Percentiles rank a stretch among this genome's conserved stretches.
phyloP scores from a whole-genome alignment of 2,888 invertebrate species.

The Pseudococcus viburni region DNA sequence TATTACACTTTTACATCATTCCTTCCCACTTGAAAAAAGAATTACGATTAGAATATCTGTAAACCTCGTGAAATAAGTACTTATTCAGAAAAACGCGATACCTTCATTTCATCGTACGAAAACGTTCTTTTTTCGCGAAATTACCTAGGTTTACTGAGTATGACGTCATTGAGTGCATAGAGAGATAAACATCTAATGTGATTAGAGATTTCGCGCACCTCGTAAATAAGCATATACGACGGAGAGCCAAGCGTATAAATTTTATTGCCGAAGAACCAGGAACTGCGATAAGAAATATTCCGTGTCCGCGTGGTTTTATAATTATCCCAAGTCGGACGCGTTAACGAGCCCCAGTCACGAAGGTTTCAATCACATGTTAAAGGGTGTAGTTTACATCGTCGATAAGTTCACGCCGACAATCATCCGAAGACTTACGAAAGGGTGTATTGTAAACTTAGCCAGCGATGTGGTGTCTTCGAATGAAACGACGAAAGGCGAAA shows the following conservation, averaged over 20 bases:
- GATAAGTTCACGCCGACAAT: conserved; percentile 17
- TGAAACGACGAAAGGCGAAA: background rate
- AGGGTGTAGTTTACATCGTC: conserved; percentile 28
- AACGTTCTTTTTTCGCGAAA: background rate
- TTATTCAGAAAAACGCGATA: too few relatives aligned
- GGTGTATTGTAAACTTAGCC: background rate
- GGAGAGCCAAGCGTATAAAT: background rate
- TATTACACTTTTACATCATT: background rate
- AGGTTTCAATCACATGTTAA: conserved; percentile 28
- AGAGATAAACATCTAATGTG: conserved; percentile 10
- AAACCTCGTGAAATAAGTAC: too few relatives aligned
- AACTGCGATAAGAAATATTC: conserved; percentile 14
- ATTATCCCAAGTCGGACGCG: background rate
- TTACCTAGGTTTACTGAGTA: background rate
- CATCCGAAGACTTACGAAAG: background rate
- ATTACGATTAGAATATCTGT: background rate
- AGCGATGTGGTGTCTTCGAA: background rate
- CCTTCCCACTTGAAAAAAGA: background rate
- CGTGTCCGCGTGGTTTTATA: conserved; percentile 26
- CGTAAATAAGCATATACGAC: background rate
- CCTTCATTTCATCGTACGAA: background rate
- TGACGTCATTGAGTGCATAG: background rate
- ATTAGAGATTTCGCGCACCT: conserved; percentile 26
- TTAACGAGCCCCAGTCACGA: conserved; percentile 24
- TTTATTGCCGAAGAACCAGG: background rate